Evolutionary conservation across 1,140 invertebrate genomes (phyloP), one percentile per base, ranked within the genome.

Genomic region (Xylocopa sonorina): DNA sequence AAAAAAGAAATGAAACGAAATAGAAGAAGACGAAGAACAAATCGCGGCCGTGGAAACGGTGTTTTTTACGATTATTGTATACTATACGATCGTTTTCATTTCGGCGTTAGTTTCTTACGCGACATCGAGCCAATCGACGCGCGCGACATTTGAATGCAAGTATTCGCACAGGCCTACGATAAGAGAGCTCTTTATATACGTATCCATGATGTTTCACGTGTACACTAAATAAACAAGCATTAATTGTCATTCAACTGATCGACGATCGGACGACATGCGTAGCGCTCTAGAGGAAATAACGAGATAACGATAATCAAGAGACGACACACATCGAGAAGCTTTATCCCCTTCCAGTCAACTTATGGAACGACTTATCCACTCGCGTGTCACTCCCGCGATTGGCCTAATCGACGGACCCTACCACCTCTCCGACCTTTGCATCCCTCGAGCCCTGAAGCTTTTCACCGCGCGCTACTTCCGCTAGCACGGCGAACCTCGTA

Each of bases 91-190:
- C 55, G 27, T 53, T 63, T 58, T 24, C 27, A 46, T 43, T 41
- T 58, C 38, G 27, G 32, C 32, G 57, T 72, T 48, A 32, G n/a
- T 74, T 71, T 64, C 55, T 71, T 64, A 43, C 48, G 24, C 67
- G 67, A 38, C 57, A 51, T 78, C 76, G 76, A 63, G 63, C 51
- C 53, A 43, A 50, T 60, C 57, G 57, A 50, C 29, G 57, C 76
- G 57, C 76, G 53, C 67, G 57, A 78, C 48, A 55, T 73, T 73
- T 58, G 24, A 63, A 74, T 67, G 60, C 78, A 75, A 80, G 71
- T 80, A 80, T 72, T 80, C 78, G 71, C 78, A 80, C 78, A 80
- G 83, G 83, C 83, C 83, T 85, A 85, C 73, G 73, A 74, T 50
- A 71, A 72, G 50, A 58, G 46, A 78, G 63, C 69, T 84, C 66